Conservation (phyloP, 2,797 vertebrate genomes). For the Pelodytes ibericus region DNA sequence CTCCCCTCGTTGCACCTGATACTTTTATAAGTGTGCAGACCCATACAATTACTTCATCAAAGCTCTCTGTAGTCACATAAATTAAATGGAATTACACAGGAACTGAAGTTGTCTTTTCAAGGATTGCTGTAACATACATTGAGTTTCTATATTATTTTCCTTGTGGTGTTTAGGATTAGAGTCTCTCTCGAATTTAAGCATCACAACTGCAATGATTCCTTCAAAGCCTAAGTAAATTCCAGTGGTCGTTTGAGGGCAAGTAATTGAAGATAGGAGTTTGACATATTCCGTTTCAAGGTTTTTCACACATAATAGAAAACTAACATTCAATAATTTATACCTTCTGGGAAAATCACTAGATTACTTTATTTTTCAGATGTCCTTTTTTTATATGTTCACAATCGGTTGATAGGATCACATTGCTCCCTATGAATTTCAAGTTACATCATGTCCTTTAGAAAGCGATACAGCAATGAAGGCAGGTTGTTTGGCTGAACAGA, state of each 20-base stretch:
- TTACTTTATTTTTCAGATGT: conserved; percentile 5
- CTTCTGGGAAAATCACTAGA: neutral
- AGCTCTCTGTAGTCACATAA: conserved; percentile 18
- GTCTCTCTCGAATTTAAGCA: conserved; percentile 17
- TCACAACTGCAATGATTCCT: neutral
- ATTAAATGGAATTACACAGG: conserved; percentile 32
- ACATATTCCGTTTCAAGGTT: neutral
- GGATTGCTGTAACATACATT: conserved; percentile 20
- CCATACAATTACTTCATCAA: too few species aligned
- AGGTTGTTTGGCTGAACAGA: neutral
- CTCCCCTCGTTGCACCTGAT: too few species aligned
- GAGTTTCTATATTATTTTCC: conserved; percentile 11
- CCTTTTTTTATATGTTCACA: conserved; percentile 5
- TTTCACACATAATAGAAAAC: conserved; percentile 14
- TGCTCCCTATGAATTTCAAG: conserved; percentile 4
- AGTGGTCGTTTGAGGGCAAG: conserved; percentile 23
- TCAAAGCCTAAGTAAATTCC: conserved; percentile 42
- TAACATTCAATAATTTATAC: conserved; percentile 23
- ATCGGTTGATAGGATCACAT: conserved; percentile 5
- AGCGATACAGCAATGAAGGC: neutral
- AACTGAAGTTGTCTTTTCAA: conserved; percentile 4
- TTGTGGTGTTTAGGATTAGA: neutral
- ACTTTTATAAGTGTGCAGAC: too few species aligned
- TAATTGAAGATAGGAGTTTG: conserved; percentile 22
- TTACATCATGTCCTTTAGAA: neutral